A percentile compares a stretch with the other conserved stretches of the same genome.
phyloP scores from a whole-genome alignment of 2,797 vertebrate genomes.

The Enteromius unitaeniatus region DNA sequence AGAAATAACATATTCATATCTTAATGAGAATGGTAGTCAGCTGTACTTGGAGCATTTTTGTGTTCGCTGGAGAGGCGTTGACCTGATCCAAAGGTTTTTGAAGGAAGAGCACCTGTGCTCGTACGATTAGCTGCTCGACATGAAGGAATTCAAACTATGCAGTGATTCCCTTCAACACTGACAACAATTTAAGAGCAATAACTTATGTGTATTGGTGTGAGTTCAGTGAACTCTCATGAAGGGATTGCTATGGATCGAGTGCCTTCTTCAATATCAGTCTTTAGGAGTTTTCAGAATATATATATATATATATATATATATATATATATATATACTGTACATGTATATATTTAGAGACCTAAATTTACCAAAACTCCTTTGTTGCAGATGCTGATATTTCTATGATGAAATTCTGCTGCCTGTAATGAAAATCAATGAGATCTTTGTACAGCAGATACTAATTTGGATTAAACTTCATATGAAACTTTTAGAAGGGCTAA shows the following conservation, averaged over 20 bases:
- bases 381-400: too few species aligned
- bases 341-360: too few species aligned
- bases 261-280: not conserved
- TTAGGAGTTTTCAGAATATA: not conserved
- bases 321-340: too few species aligned
- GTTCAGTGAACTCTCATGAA: not conserved
- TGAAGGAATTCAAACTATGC: slow-evolving; percentile 60
- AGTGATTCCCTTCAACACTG: slow-evolving; percentile 20
- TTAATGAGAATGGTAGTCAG: not conserved
- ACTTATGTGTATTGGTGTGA: not conserved
- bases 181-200: not conserved
- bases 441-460: too few species aligned
- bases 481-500: too few species aligned
- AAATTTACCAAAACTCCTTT: too few species aligned
- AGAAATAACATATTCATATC: not conserved
- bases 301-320: too few species aligned
- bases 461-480: too few species aligned
- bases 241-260: not conserved
- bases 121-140: not conserved
- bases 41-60: not conserved
- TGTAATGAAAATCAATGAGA: too few species aligned
- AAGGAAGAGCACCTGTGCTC: slow-evolving; percentile 46
- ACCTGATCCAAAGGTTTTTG: slow-evolving; percentile 26
- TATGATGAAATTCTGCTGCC: too few species aligned
- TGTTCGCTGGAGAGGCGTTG: not conserved